These are phyloP conservation scores for Abscondita cerata DNA, from an alignment of 2,888 invertebrate species.

Conservation along the genomic window DNA sequence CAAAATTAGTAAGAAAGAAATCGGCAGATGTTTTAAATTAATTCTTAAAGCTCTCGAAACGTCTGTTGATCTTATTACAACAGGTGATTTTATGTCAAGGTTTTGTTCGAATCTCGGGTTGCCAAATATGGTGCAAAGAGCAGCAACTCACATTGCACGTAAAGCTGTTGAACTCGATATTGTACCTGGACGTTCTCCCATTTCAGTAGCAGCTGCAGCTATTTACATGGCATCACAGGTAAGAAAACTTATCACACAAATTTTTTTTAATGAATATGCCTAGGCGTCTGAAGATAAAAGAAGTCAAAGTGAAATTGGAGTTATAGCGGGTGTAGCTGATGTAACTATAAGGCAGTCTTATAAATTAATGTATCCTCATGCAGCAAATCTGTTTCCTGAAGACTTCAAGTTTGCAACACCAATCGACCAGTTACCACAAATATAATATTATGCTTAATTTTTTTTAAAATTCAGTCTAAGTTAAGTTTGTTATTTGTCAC, in stretches of 20 bases:
- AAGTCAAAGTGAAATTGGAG: slow-evolving; percentile 97
- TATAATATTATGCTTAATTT: slow-evolving; percentile 61
- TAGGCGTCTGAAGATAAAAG: slow-evolving; percentile 91
- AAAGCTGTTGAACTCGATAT: slow-evolving; percentile 97
- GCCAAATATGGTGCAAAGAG: slow-evolving; percentile 88
- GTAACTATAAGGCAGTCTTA: slow-evolving; percentile 97
- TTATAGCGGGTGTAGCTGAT: slow-evolving; percentile 98
- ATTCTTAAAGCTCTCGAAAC: slow-evolving; percentile 96
- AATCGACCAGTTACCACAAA: slow-evolving; percentile 91
- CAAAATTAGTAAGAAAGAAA: slow-evolving; percentile 98
- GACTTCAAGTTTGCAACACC: slow-evolving; percentile 96
- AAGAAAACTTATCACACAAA: background rate
- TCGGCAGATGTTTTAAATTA: slow-evolving; percentile 96
- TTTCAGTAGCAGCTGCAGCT: slow-evolving; percentile 98
- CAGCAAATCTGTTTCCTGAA: slow-evolving; percentile 90
- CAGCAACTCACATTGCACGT: slow-evolving; percentile 95
- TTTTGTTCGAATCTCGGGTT: slow-evolving; percentile 96
- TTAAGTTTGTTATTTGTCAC: too few species aligned
- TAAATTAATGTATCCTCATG: slow-evolving; percentile 95
- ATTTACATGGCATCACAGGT: slow-evolving; percentile 98
- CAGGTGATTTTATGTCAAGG: slow-evolving; percentile 98
- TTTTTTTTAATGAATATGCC: background rate
- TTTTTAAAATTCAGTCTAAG: too few species aligned
- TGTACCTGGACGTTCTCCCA: slow-evolving; percentile 96
- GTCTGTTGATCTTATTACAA: slow-evolving; percentile 86